These are phyloP conservation scores for Molanna angustata DNA, from an alignment of 2,888 invertebrate species.

Conservation along the genomic window DNA sequence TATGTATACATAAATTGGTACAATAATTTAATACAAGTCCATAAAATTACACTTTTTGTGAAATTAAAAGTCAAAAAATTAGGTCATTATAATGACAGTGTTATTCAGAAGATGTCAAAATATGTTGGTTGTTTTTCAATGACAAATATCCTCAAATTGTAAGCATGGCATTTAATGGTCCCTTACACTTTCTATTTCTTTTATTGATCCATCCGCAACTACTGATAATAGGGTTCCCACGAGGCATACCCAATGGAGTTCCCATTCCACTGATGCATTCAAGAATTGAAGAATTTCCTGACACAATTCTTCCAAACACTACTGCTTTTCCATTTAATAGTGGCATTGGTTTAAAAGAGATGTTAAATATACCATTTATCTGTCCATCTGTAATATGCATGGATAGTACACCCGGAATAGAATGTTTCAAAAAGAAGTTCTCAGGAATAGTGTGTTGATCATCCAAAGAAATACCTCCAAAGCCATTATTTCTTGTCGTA, in stretches of 20 bases:
- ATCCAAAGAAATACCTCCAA: constrained; percentile 15
- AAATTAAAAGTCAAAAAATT: no score
- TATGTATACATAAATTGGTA: no score
- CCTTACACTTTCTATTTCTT: constrained; percentile 1
- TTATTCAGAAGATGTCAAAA: no score
- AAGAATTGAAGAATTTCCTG: constrained; percentile 9
- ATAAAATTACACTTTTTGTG: no score
- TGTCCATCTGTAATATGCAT: constrained; percentile 10
- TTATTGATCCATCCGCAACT: constrained; percentile 18
- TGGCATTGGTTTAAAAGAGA: constrained; percentile 21
- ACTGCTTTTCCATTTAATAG: constrained; percentile 19
- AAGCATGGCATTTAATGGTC: constrained; percentile 9
- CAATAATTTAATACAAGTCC: no score
- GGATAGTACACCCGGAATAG: constrained; percentile 15
- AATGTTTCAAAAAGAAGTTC: constrained; percentile 16
- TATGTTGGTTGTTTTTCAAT: no score
- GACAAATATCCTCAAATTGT: no score
- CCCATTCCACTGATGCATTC: constrained; percentile 19
- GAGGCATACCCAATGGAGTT: constrained; percentile 10
- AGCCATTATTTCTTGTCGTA: constrained; percentile 20
- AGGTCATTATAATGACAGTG: no score
- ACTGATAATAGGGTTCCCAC: constrained; percentile 13
- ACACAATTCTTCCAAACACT: constrained; percentile 18
- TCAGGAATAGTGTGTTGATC: constrained; percentile 12
- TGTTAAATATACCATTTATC: constrained; percentile 20